Percentiles rank a stretch among this genome's conserved stretches.
These are phyloP conservation scores for Trididemnum nubilum DNA, from an alignment of 23 tunicate species.

Conservation along the genomic window DNA sequence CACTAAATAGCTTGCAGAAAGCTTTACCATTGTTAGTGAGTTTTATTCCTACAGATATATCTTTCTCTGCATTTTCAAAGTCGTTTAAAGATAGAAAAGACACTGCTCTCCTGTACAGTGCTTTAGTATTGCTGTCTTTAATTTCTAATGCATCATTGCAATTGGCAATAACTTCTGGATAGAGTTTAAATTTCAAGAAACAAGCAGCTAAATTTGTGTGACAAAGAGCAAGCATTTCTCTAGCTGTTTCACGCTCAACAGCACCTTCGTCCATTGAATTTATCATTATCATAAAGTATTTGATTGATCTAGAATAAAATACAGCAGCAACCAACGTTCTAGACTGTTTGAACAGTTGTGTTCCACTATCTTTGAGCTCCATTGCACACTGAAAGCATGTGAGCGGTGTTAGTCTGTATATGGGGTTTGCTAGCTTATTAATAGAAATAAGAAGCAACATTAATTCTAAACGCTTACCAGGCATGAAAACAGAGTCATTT, in stretches of 20 bases:
- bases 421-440: not conserved
- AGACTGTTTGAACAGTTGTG: slow-evolving; percentile 19
- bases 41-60: slow-evolving; percentile 16
- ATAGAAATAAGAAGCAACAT: not conserved
- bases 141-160: slow-evolving; percentile 41
- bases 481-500: not conserved
- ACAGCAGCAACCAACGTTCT: slow-evolving; percentile 21
- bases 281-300: slow-evolving; percentile 18
- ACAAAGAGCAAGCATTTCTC: slow-evolving; percentile 12
- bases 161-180: slow-evolving; percentile 49
- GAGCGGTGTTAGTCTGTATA: slow-evolving; percentile 4
- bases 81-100: slow-evolving; percentile 29
- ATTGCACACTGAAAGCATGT: slow-evolving; percentile 20
- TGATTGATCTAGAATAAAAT: slow-evolving; percentile 43
- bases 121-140: slow-evolving; percentile 25
- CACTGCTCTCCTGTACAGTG: slow-evolving; percentile 50
- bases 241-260: not conserved
- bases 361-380: slow-evolving; percentile 31
- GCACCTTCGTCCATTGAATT: not conserved
- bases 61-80: slow-evolving; percentile 29
- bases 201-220: slow-evolving; percentile 61
- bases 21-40: not conserved
- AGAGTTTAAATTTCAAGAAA: slow-evolving; percentile 23
- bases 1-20: not conserved
- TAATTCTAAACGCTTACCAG: slow-evolving; percentile 5